These are phyloP conservation scores for Origma solitaria DNA, from an alignment of 2,113 vertebrate species.

Conservation along the genomic window DNA sequence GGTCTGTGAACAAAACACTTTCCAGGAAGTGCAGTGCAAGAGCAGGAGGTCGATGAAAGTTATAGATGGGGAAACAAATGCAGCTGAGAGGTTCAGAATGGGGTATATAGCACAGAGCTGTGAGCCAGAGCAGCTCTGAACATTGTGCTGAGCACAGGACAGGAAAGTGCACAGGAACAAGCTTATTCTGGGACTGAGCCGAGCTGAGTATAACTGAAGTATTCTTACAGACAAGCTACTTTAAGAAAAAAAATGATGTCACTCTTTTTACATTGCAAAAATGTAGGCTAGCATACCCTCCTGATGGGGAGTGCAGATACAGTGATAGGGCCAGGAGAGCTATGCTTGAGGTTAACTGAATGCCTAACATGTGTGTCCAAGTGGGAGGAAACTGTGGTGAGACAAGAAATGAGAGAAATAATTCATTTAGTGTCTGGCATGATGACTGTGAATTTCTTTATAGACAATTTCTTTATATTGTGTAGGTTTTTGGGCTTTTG, in stretches of 20 bases:
- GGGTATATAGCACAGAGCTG: not conserved
- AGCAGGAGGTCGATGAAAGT: not conserved
- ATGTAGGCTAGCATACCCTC: not conserved
- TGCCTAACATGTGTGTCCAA: conserved; percentile 61
- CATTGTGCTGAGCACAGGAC: not conserved
- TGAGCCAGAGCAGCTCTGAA: not conserved
- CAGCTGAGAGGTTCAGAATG: conserved; percentile 13
- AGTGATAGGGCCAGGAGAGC: conserved; percentile 12
- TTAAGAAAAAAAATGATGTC: conserved; percentile 60
- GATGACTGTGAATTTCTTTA: conserved; percentile 28
- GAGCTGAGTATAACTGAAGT: not conserved
- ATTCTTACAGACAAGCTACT: not conserved
- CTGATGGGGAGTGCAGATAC: conserved; percentile 54
- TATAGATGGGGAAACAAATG: not conserved
- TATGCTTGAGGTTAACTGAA: conserved; percentile 39
- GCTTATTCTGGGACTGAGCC: not conserved
- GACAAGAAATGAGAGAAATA: conserved; percentile 53
- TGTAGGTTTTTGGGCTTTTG: conserved; percentile 1
- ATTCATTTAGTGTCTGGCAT: conserved; percentile 55
- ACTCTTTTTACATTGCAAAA: conserved; percentile 57
- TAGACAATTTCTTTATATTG: conserved; percentile 14
- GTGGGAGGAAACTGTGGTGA: conserved; percentile 68
- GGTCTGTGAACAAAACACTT: conserved; percentile 30
- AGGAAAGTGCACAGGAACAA: not conserved
- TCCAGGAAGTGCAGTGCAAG: conserved; percentile 30